Base-by-base conservation (phyloP, 2,888 invertebrate species). In the Brachynemurus nebulosus region DNA sequence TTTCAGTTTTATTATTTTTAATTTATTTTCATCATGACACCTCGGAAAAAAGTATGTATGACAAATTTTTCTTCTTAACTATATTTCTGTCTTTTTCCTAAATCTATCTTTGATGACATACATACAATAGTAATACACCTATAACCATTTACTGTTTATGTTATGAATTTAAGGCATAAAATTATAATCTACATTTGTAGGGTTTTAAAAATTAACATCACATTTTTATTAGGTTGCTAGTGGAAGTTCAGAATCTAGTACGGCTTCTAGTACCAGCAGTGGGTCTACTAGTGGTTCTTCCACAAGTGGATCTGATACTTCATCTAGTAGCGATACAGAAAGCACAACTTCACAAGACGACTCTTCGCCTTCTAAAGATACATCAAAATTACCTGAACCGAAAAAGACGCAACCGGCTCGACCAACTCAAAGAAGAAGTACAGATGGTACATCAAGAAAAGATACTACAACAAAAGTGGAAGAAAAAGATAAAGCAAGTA, bases 281-380 rank as follows among this genome's bases (percentile, higher is more conserved):
- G 37, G 37, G 8, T 70, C 73, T 1, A 68, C 77, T 0, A 80
- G 80, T 54, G 79, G 76, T 30, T 78, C 78, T 46, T 78, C 78
- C 0, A 75, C 81, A 1, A 78, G 76, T 48, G 77, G 75, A 44
- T 79, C 81, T 0, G 82, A 76, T 33, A 78, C 80, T 3, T 80
- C 74, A 0, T 78, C 75, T 2, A 76, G 78, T 30, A 80, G 78
- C 53, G 85, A 82, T 51, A 76, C 78, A 0, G 84, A 84, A 50
- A 78, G 82, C 1, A 78, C 80, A 1, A 68, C 70, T 2, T 74
- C 68, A 1, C 65, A 63, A 45, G 67, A 65, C 33, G 68, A 55
- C 34, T 59, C 59, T 46, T 42, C 45, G 43, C 47, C 47, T 21
- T 18, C 60, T 2, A 37, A 37, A 37, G 20, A 20, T 8, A 53